phyloP scores from a whole-genome alignment of 2,888 invertebrate genomes.

The Eugnorisma glareosa region DNA sequence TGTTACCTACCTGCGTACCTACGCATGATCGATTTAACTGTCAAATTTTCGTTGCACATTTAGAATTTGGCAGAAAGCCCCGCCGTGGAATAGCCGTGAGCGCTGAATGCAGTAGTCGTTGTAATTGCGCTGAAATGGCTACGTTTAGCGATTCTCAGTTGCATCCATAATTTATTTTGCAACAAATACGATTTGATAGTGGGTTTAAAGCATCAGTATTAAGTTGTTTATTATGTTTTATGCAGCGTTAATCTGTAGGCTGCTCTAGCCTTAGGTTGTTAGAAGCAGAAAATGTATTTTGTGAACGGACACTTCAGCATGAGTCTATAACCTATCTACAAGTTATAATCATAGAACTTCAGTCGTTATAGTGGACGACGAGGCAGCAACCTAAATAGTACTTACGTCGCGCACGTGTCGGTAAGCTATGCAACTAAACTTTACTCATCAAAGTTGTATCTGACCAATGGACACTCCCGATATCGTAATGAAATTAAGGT shows the following conservation, averaged over 20 bases:
- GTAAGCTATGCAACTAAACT: constrained; percentile 37
- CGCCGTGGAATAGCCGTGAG: constrained; percentile 41
- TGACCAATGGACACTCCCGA: constrained; percentile 28
- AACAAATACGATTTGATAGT: constrained; percentile 23
- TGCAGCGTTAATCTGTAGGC: neutral
- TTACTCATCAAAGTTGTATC: constrained; percentile 39
- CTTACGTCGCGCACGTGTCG: constrained; percentile 15
- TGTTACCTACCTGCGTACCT: constrained; percentile 66
- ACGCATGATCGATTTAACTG: constrained; percentile 65
- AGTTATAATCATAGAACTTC: constrained; percentile 31
- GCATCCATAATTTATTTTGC: constrained; percentile 23
- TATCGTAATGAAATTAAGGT: constrained; percentile 45
- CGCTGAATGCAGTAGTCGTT: constrained; percentile 45
- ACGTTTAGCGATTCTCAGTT: constrained; percentile 32
- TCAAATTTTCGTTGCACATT: constrained; percentile 66
- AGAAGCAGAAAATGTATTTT: neutral
- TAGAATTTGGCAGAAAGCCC: constrained; percentile 56
- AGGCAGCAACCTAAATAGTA: constrained; percentile 24
- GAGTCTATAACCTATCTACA: neutral
- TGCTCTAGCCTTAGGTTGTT: neutral
- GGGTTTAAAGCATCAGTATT: neutral
- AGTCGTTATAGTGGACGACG: constrained; percentile 22
- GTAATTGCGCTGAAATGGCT: constrained; percentile 42
- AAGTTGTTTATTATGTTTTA: neutral
- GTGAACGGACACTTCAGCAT: neutral